These are phyloP conservation scores for Drosophila athabasca DNA, from an alignment of 1,140 invertebrate species.

Conservation along the genomic window DNA sequence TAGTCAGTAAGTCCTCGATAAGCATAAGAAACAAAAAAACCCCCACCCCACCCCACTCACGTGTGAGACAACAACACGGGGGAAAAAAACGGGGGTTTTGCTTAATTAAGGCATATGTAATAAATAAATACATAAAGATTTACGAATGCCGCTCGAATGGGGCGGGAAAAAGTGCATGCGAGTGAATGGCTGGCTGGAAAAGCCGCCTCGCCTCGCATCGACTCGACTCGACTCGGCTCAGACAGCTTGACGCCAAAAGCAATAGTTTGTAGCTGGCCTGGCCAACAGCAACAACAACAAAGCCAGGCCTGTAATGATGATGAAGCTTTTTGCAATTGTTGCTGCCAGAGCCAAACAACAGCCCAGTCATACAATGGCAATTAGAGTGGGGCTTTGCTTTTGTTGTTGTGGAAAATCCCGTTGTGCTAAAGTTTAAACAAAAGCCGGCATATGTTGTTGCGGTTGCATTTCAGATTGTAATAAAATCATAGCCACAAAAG, in stretches of 20 bases:
- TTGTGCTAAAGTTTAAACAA: constrained; percentile 61
- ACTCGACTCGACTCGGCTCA: constrained; percentile 48
- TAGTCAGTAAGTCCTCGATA: constrained; percentile 30
- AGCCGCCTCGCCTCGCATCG: constrained; percentile 59
- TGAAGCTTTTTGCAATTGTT: constrained; percentile 62
- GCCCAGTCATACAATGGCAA: constrained; percentile 63
- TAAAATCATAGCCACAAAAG: constrained; percentile 26
- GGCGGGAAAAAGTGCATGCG: constrained; percentile 33
- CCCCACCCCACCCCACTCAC: neutral
- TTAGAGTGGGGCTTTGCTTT: constrained; percentile 36
- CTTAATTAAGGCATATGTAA: constrained; percentile 52
- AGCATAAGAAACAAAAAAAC: constrained; percentile 3
- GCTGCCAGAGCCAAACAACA: constrained; percentile 40
- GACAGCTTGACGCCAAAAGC: constrained; percentile 77
- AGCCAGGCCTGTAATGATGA: constrained; percentile 66
- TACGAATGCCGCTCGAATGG: neutral
- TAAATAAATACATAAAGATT: constrained; percentile 16
- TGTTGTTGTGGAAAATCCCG: constrained; percentile 67
- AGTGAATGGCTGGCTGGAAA: constrained; percentile 66
- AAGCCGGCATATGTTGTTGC: constrained; percentile 37
- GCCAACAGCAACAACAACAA: constrained; percentile 25
- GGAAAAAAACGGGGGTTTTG: constrained; percentile 16
- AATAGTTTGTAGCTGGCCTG: constrained; percentile 35
- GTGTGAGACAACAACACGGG: constrained; percentile 1
- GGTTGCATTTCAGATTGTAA: constrained; percentile 37